Base-by-base conservation (phyloP, 2,888 invertebrate genomes). In the Amblyjoppa proteus region DNA sequence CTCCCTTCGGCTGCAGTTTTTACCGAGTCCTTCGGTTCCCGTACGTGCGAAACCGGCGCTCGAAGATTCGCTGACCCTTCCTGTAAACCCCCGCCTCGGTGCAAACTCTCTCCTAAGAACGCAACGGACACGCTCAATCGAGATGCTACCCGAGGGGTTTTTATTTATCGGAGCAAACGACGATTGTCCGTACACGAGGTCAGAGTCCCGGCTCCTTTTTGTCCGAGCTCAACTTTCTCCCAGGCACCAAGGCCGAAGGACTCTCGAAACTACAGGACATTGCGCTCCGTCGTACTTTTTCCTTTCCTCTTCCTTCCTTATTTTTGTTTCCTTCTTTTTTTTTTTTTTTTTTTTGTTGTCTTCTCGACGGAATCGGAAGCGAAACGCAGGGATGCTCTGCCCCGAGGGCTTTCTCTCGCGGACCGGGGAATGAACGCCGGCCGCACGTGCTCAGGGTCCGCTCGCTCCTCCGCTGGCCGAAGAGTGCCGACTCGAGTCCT, bases 401-500 rank as follows among this genome's bases (percentile, higher is more conserved):
- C 58, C 58, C 61, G 66, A 69, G 38, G 78, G 79, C 83, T 83
- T 75, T 81, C 73, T 75, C 83, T 81, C 77, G 68, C 68, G 49
- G 64, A 20, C 78, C 74, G 82, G 61, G 83, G 69, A 73, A 58
- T 76, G 61, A 83, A 83, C 61, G 77, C 82, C 81, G 76, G 83
- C 83, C 73, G 76, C 85, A 85, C 85, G 85, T 85, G 85, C 83
- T 85, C 83, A 41, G 28, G 25, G 69, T 51, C 61, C 45, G 25
- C 70, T 77, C 70, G 34, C 64, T 75, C 71, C 51, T 81, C 31
- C 77, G 51, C 45, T 38, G 31, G 3, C 75, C 20, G 20, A 74
- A 78, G 41, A 20, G 56, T 28, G 25, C 13, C 41, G 69, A 25
- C 53, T n/a, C 49, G 28, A 34, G 28, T 71, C 64, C 61, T 77